phyloP scores from a whole-genome alignment of 2,797 vertebrate genomes.

The Sciurus carolinensis region DNA sequence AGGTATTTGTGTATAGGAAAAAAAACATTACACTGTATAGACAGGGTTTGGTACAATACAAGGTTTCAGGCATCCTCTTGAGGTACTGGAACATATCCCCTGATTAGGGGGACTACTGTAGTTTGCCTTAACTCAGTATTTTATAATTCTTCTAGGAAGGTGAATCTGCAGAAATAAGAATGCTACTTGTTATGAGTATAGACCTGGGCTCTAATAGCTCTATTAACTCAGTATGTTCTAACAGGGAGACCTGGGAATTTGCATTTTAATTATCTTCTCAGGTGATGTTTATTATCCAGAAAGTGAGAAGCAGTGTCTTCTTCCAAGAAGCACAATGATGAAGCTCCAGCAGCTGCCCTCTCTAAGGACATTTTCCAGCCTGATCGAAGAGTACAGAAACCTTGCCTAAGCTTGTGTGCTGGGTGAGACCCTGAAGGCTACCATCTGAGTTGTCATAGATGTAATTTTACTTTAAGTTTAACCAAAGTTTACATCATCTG shows the following conservation, averaged over 20 bases:
- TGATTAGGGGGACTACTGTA: background rate
- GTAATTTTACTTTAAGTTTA: constrained; percentile 1
- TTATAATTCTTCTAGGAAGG: background rate
- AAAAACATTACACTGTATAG: background rate
- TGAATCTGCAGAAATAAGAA: constrained; percentile 30
- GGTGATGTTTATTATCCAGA: background rate
- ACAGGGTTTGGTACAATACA: background rate
- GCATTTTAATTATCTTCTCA: background rate
- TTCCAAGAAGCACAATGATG: background rate
- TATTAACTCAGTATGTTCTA: background rate
- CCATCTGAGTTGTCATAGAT: background rate
- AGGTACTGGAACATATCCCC: background rate
- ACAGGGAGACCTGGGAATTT: background rate
- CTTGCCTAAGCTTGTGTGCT: background rate
- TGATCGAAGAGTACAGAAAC: background rate
- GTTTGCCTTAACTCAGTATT: background rate
- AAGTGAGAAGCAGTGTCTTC: background rate
- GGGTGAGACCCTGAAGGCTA: background rate
- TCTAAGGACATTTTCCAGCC: background rate
- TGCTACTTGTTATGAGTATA: background rate
- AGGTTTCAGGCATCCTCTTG: background rate
- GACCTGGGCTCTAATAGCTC: background rate
- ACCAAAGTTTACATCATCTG: background rate
- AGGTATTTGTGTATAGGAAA: background rate
- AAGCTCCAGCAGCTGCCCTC: rapidly evolving